Evolutionary conservation across 2,888 invertebrate species (phyloP).

Genomic region (Platycheirus albimanus): DNA sequence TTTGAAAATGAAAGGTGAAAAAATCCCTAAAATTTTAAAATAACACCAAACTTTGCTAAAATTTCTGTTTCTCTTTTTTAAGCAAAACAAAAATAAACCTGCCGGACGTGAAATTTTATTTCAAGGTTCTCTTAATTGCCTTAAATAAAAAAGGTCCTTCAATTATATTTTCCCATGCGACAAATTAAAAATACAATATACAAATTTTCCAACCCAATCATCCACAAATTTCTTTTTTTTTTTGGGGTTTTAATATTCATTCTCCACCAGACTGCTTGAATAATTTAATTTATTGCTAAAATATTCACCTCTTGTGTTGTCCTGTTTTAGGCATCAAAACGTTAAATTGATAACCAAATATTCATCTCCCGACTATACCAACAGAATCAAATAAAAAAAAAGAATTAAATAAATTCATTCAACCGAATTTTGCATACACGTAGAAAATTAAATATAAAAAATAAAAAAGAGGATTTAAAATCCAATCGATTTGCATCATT

Average conservation of each 20-base stretch:
- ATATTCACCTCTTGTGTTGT: slow-evolving; percentile 11
- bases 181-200: slow-evolving; percentile 14
- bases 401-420: slow-evolving; percentile 26
- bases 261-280: slow-evolving; percentile 15
- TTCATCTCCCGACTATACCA: slow-evolving; percentile 1
- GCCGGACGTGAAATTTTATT: no score
- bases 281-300: slow-evolving; percentile 1
- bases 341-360: slow-evolving; percentile 38
- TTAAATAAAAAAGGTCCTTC: not conserved
- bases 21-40: not conserved
- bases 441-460: slow-evolving; percentile 4
- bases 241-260: slow-evolving; percentile 4
- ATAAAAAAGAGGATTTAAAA: slow-evolving; percentile 6
- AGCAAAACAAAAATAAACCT: not conserved
- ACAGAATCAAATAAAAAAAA: not conserved
- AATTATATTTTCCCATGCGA: not conserved
- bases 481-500: slow-evolving; percentile 32
- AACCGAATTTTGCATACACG: not conserved
- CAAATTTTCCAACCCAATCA: slow-evolving; percentile 22
- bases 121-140: not conserved
- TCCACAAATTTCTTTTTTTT: not conserved
- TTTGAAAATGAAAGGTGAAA: no score
- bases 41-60: not conserved
- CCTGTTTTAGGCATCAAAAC: slow-evolving; percentile 13
- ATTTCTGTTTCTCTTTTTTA: not conserved